phyloP scores from a whole-genome alignment of 2,113 vertebrate species.

The Notothenia rossii region DNA sequence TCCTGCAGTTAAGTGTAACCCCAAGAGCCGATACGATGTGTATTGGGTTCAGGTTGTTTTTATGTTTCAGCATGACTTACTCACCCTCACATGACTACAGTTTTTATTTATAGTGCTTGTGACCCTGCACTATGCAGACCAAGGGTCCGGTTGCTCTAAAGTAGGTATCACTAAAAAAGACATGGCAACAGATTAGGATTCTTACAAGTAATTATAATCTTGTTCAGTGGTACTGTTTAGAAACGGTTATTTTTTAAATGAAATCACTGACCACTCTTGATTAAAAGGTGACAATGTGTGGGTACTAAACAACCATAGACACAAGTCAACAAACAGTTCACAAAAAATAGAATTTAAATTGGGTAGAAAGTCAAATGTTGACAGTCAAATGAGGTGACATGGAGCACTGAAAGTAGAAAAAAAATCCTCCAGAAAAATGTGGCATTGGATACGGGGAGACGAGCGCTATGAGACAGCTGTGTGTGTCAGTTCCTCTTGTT shows the following conservation, averaged over 20 bases:
- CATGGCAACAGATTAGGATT: neutral
- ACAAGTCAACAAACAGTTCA: neutral
- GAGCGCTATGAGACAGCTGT: conserved; percentile 74
- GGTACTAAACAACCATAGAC: neutral
- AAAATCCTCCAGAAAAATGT: neutral
- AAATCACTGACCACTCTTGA: neutral
- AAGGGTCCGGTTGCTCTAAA: conserved; percentile 51
- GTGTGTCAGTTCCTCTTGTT: conserved; percentile 79
- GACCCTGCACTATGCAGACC: conserved; percentile 30
- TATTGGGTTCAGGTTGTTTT: conserved; percentile 59
- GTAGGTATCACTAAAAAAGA: conserved; percentile 10
- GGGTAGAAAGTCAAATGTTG: conserved; percentile 15
- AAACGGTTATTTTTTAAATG: neutral
- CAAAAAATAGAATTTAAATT: conserved; percentile 5
- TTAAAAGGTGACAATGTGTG: neutral
- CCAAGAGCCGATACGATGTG: conserved; percentile 27
- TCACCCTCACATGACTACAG: conserved; percentile 61
- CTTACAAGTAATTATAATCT: neutral
- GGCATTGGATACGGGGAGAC: neutral
- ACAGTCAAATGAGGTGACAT: conserved; percentile 9
- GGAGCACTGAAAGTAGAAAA: neutral
- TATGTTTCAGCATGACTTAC: conserved; percentile 34
- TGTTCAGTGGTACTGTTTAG: neutral
- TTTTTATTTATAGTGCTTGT: conserved; percentile 70
- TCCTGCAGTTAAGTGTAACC: conserved; percentile 42